Conservation (phyloP, 2,888 invertebrate genomes). For the Stomorhina lunata region DNA sequence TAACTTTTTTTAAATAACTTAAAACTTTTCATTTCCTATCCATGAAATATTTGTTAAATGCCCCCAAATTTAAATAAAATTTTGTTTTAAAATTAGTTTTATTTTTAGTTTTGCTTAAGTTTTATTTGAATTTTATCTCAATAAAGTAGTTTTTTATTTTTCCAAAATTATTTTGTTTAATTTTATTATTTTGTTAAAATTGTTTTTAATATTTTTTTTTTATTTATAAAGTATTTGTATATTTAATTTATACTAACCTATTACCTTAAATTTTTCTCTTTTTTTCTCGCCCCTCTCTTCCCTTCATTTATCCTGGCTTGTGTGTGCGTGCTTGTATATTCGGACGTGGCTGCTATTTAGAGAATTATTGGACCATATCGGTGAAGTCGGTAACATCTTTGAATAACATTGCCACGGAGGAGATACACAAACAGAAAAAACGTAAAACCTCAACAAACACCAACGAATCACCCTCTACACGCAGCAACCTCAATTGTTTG, state of each 20-base stretch:
- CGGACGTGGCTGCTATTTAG: slow-evolving; percentile 71
- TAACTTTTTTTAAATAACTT: too few species aligned
- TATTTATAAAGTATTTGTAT: slow-evolving; percentile 18
- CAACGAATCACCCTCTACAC: slow-evolving; percentile 39
- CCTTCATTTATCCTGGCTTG: neutral
- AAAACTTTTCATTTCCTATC: too few species aligned
- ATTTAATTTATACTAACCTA: slow-evolving; percentile 65
- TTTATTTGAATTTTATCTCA: neutral
- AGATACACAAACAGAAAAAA: slow-evolving; percentile 66
- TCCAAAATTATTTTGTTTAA: too few species aligned
- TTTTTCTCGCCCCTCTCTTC: slow-evolving; percentile 44
- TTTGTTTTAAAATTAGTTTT: too few species aligned
- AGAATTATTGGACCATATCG: slow-evolving; percentile 75
- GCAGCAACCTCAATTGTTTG: neutral
- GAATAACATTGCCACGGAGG: slow-evolving; percentile 73
- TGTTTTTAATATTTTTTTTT: slow-evolving; percentile 37
- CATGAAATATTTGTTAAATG: too few species aligned
- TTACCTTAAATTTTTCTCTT: slow-evolving; percentile 59
- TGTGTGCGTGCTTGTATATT: too few species aligned
- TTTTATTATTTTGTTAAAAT: too few species aligned
- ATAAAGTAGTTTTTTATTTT: neutral
- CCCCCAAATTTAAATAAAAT: too few species aligned
- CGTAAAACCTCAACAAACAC: slow-evolving; percentile 10
- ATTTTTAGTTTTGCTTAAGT: neutral
- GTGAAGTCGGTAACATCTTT: slow-evolving; percentile 78